Conservation (phyloP, 1,140 invertebrate species). For the Drosophila yakuba region DNA sequence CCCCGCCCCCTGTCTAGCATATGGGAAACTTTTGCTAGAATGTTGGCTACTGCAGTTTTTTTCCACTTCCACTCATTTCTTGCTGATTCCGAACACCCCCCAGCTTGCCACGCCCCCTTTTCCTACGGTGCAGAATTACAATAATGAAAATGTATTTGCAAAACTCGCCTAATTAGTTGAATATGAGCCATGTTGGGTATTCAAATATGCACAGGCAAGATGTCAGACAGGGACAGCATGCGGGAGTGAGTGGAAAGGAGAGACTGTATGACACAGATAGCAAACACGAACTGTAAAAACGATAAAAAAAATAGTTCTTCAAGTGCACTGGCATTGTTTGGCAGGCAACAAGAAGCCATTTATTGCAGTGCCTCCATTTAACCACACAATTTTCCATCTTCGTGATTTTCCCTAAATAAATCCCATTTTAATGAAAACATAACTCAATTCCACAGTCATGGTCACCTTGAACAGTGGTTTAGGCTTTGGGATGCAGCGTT, state of each 20-base stretch:
- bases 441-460: background rate
- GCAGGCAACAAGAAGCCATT: slow-evolving; percentile 27
- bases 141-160: slow-evolving; percentile 83
- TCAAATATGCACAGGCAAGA: slow-evolving; percentile 75
- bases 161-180: slow-evolving; percentile 81
- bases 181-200: slow-evolving; percentile 78
- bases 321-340: slow-evolving; percentile 43
- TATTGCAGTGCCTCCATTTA: slow-evolving; percentile 19
- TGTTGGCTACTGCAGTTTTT: slow-evolving; percentile 51
- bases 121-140: slow-evolving; percentile 69
- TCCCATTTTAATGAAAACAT: background rate
- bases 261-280: slow-evolving; percentile 54
- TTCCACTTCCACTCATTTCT: slow-evolving; percentile 38
- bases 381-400: background rate
- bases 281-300: slow-evolving; percentile 26
- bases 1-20: slow-evolving; percentile 12
- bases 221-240: slow-evolving; percentile 28
- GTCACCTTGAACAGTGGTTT: no score
- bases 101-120: slow-evolving; percentile 1
- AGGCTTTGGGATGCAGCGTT: background rate
- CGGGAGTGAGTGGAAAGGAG: background rate
- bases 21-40: slow-evolving; percentile 65
- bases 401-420: background rate
- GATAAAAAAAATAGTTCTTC: slow-evolving; percentile 24
- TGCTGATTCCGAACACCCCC: background rate